Evolutionary conservation across 2,888 invertebrate species (phyloP), one percentile per base, ranked within the genome.

Genomic region (Oasisia sp.): DNA sequence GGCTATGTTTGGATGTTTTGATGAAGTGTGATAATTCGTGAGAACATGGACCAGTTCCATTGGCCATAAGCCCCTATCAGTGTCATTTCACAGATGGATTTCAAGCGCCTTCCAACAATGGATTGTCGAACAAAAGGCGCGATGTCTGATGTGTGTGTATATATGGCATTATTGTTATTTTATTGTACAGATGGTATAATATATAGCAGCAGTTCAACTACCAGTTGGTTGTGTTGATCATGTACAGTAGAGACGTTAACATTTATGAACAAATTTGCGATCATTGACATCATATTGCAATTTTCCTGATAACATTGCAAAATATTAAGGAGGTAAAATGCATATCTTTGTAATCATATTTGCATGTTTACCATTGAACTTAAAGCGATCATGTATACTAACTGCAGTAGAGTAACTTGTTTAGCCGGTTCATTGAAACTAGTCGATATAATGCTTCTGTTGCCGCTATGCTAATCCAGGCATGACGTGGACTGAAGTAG

Each of bases 161-260:
- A 74, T 74, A n/a, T 74, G 50, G 9, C 9, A 50, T 74, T 74
- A 74, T 27, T 74, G 74, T 74, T 74, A 58, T 58, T 58, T 58
- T 58, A 74, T n/a, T 74, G 74, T 74, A 74, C 74, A 74, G 27
- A 74, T 74, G 74, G 74, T 74, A 74, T 74, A 74, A 74, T 74
- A 74, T 74, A 74, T 74, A 74, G n/a, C 74, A 74, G 74, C 74
- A 74, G 74, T 19, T 74, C 27, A 74, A 50, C 9, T 14, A 50
- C 14, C 12, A 50, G 50, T 50, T 9, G 1, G 9, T 50, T 50
- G 50, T 9, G 5, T 50, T 74, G 74, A 74, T 74, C 27, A 19
- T 74, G 27, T 74, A 74, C 27, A 27, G 74, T 74, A 27, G 7
- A 74, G 1, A 14, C 74, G 14, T 74, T 74, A 19, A 74, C 7